Evolutionary conservation across 2,113 vertebrate genomes (phyloP), one percentile per base, ranked within the genome.

Genomic region (Myotis yumanensis): DNA sequence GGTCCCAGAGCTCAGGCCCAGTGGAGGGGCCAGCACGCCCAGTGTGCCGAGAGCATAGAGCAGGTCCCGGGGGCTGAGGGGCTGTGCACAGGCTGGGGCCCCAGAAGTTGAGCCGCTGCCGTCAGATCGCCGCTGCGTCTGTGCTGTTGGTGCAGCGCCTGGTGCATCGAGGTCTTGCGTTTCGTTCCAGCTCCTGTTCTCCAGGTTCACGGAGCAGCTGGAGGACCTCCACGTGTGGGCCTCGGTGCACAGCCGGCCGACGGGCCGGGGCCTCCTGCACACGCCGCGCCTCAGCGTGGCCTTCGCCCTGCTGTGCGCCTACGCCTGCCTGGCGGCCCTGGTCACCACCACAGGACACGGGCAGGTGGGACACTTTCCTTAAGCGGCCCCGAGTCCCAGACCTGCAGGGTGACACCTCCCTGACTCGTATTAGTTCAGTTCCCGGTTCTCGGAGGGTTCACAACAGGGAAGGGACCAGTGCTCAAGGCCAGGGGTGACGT

Each of bases 151-250:
- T 15, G 3, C 7, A 16, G 28, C 18, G 23, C 16, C 18, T 1
- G 1, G 1, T 5, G 7, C 43, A 8, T 9, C 16, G 11, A 6
- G 4, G 57, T 51, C 23, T 22, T 0, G 20, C 0, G 35, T 18
- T 71, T 30, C 22, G n/a, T 82, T 73, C 7, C 97, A 99, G 99
- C 96, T 98, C 86, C 96, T 99, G 54, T 73, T 77, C 51, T 91
- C 97, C 43, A 98, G 97, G 95, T 97, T 99, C 79, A 97, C 85
- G 0, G 98, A 99, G 93, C 98, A 97, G 93, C 80, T 99, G 95
- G 96, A 98, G 28, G 98, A 99, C 79, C 97, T 98, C 77, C 99
- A 99, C 66, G 79, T 96, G 1, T 99, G 99, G 99, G 89, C 97
- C 12, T 99, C 98, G 0, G 95, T 98, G 51, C 98, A 95, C 96